Evolutionary conservation across 2,888 invertebrate genomes (phyloP), one percentile per base, ranked within the genome.

Genomic region (Lutraria lutraria): DNA sequence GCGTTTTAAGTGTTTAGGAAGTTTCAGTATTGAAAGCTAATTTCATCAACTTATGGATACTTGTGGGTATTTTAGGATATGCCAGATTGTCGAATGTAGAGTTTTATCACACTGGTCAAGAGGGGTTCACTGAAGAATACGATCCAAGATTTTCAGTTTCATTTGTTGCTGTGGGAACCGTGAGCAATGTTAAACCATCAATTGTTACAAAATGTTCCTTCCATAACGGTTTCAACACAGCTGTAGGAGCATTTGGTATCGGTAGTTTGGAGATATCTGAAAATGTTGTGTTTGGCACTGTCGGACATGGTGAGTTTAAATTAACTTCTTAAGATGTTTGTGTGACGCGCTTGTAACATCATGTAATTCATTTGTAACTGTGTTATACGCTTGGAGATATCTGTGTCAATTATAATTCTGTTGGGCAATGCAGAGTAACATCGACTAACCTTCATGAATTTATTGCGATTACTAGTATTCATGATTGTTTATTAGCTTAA

Each of bases 31-130:
- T 43, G 43, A 43, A 43, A 43, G 43, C 43, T 43, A 43, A 43
- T 43, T 43, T 43, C 43, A 43, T 43, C 43, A 43, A 43, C 43
- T 43, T 43, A 43, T 8, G 4, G 43, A 43, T 43, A 43, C 43
- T 43, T 43, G 8, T 43, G 43, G 8, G n/a, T 43, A 56, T 12
- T 83, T 63, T 87, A 95, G 96, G 96, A 16, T 95, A 93, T 92
- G 96, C 95, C 12, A 86, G 95, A 83, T 72, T 96, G 16, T 92
- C 94, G 12, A 94, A 96, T 90, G 94, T 95, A 0, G 95, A 96
- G 88, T 96, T 96, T 85, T 92, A 92, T 85, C 94, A 94, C 85
- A 94, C 94, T 63, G 96, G 96, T 16, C 96, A 96, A 84, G 95
- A 95, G 88, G 95, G 96, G 0, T 95, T 91, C 81, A 93, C 91